Evolutionary conservation across 1,140 invertebrate species (phyloP).

Genomic region (Chelonus insularis): DNA sequence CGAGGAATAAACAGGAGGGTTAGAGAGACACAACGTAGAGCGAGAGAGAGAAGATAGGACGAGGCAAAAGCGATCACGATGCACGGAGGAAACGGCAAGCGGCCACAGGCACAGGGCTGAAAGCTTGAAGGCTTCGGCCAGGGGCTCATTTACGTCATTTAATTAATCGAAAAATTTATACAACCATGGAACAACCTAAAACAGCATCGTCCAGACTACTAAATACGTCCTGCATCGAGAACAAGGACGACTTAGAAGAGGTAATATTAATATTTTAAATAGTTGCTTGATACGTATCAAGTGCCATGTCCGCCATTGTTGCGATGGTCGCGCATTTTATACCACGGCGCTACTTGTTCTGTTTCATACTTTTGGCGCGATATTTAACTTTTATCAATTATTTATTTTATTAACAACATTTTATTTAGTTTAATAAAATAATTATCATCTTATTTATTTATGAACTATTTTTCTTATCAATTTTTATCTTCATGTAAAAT

Average conservation of each 20-base stretch:
- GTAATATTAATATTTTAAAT: constrained; percentile 63
- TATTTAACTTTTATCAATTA: constrained; percentile 40
- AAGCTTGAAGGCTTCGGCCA: constrained; percentile 48
- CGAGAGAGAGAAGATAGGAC: constrained; percentile 34
- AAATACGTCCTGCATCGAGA: constrained; percentile 71
- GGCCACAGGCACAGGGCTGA: constrained; percentile 53
- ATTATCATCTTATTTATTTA: too few relatives aligned
- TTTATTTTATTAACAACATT: constrained; percentile 20
- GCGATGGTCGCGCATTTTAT: constrained; percentile 43
- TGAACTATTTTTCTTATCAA: too few relatives aligned
- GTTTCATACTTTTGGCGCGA: constrained; percentile 39
- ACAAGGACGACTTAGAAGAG: constrained; percentile 83
- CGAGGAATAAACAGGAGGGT: too few relatives aligned
- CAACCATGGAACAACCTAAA: constrained; percentile 53
- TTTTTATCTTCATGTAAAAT: too few relatives aligned
- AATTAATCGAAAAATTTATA: constrained; percentile 10
- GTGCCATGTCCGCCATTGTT: constrained; percentile 41
- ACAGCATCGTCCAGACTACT: constrained; percentile 56
- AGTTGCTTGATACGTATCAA: constrained; percentile 52
- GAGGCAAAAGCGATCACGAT: constrained; percentile 55
- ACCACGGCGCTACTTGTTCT: constrained; percentile 43
- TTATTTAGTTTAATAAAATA: too few relatives aligned
- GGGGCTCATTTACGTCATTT: constrained; percentile 20
- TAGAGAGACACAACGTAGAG: constrained; percentile 14
- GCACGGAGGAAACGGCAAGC: constrained; percentile 56